A percentile compares a stretch with the other conserved stretches of the same genome.
phyloP scores from a whole-genome alignment of 1,140 invertebrate genomes.

The Homarus americanus region DNA sequence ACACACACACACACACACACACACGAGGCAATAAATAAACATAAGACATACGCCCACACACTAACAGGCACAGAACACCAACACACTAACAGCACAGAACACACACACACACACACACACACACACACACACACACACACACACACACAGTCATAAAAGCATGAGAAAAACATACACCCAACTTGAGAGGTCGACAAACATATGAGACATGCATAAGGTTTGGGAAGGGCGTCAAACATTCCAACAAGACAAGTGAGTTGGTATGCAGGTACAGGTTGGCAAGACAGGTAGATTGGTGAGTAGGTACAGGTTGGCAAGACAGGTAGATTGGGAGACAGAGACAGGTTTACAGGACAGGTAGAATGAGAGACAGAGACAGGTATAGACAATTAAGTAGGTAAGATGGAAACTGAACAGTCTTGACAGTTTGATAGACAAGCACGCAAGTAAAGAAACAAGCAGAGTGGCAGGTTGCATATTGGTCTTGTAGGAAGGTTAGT shows the following conservation, averaged over 20 bases:
- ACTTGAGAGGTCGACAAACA: background rate
- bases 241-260: background rate
- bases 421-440: too few relatives aligned
- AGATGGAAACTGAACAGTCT: background rate
- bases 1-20: background rate
- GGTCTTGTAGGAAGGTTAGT: too few relatives aligned
- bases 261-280: background rate
- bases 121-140: background rate
- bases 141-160: background rate
- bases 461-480: too few relatives aligned
- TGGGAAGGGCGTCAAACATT: too few relatives aligned
- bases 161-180: background rate
- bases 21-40: too few relatives aligned
- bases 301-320: background rate
- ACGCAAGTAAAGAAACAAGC: too few relatives aligned
- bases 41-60: background rate
- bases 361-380: too few relatives aligned
- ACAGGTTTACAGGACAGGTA: too few relatives aligned
- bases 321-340: background rate
- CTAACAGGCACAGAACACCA: background rate
- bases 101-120: background rate
- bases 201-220: too few relatives aligned
- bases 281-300: too few relatives aligned
- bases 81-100: background rate
- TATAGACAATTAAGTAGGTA: too few relatives aligned